Conservation (phyloP, 2,113 vertebrate species). For the Rhagologus leucostigma region DNA sequence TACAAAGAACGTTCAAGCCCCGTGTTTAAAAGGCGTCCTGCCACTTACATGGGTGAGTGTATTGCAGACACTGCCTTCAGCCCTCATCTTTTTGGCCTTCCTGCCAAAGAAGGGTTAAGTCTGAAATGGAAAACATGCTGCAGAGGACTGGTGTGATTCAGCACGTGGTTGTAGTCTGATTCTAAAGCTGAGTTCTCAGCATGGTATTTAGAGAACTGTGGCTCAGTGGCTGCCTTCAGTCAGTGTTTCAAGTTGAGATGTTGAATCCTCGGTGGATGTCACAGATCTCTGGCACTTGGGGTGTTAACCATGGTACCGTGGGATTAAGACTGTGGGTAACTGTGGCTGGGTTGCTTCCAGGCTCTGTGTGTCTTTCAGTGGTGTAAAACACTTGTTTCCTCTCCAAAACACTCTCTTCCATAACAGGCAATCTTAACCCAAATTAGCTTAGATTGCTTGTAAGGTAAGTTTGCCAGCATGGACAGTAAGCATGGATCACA, state of each 20-base stretch:
- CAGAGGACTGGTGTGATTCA: not conserved
- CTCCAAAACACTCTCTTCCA: not conserved
- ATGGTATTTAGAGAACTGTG: not conserved
- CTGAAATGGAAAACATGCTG: constrained; percentile 1
- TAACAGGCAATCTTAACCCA: not conserved
- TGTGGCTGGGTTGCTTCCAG: not conserved
- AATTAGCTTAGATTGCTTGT: not conserved
- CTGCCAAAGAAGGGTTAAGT: not conserved
- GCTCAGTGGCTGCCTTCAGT: not conserved
- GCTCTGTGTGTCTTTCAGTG: not conserved
- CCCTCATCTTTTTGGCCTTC: not conserved
- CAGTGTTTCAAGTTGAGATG: not conserved
- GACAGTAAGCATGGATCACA: not conserved
- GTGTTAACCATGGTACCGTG: not conserved
- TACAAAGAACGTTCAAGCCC: not conserved
- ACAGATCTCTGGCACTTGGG: not conserved
- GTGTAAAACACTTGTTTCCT: not conserved
- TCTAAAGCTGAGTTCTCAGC: not conserved
- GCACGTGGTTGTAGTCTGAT: constrained; percentile 5
- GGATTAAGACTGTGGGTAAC: not conserved
- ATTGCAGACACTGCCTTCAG: not conserved
- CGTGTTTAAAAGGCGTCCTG: not conserved
- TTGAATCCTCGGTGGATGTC: not conserved
- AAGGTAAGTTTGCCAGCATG: not conserved
- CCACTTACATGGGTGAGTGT: not conserved